Conservation (phyloP, 1,140 invertebrate genomes). For the Pogonomyrmex barbatus region DNA sequence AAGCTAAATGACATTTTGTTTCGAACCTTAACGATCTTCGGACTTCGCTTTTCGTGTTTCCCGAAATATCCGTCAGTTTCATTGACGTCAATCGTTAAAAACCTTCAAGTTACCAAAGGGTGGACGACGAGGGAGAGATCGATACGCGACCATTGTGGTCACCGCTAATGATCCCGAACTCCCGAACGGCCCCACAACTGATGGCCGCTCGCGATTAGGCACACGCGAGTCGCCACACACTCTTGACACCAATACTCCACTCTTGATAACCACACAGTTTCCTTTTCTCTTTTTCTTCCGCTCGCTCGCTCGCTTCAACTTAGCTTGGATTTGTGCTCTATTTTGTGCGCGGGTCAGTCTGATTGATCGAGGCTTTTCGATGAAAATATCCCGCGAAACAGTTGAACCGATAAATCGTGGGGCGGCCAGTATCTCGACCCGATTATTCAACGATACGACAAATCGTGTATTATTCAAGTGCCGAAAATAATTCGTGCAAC, state of each 20-base stretch:
- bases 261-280: conserved; percentile 49
- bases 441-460: not conserved
- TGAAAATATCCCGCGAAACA: conserved; percentile 33
- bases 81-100: conserved; percentile 28
- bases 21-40: no score
- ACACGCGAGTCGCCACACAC: conserved; percentile 61
- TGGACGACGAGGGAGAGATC: conserved; percentile 36
- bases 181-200: conserved; percentile 17
- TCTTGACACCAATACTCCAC: no score
- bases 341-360: conserved; percentile 24
- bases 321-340: not conserved
- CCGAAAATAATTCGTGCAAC: not conserved
- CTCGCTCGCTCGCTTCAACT: not conserved
- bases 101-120: not conserved
- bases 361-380: conserved; percentile 38
- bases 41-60: no score
- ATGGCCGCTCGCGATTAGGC: conserved; percentile 60
- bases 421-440: not conserved
- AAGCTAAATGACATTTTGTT: not conserved
- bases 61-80: not conserved
- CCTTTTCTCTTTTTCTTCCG: conserved; percentile 17
- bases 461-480: not conserved
- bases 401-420: not conserved
- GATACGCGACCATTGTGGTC: conserved; percentile 55
- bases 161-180: conserved; percentile 61